Base-by-base conservation (phyloP, 2,113 vertebrate genomes). In the Coracopsis vasa region DNA sequence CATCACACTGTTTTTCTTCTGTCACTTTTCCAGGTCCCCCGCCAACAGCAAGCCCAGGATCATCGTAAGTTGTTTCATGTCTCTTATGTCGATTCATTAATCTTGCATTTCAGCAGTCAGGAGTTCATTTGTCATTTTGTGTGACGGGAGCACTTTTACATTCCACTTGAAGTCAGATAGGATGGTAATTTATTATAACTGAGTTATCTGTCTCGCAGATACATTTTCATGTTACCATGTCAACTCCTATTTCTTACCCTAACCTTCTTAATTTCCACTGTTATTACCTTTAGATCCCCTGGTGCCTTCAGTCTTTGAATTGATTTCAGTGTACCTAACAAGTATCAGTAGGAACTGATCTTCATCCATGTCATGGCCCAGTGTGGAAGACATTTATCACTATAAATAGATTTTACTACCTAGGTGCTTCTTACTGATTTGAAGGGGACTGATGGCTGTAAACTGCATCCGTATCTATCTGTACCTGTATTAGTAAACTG, bases 1-100 rank as follows among this genome's bases (percentile, higher is more conserved):
- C 67, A 94, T 73, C 53, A n/a, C 27, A 2, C 84, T 95, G 80
- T 97, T 97, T 97, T 94, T 86, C 70, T 93, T 90, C 93, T 97
- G 92, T 97, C 66, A 81, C 98, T 98, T 95, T 92, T 98, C 84
- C 98, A 99, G 99, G 99, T 94, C 99, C 99, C 44, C 98, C 98
- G 66, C 99, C 99, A 85, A 99, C 99, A 11, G 98, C 98, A 64
- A 98, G 99, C 95, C 97, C 99, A 48, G 99, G 99, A 98, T 98
- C 99, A 89, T 98, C 98, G 99, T 99, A 98, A 99, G 99, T 99
- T 90, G 92, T 80, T 96, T 92, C 45, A 47, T 74, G 71, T 96
- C 91, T 97, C 39, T 91, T 74, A 44, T 78, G 56, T 75, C 35
- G 7, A 13, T 92, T 91, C 93, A 95, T 97, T 93, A 71, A 78